Base-by-base conservation (phyloP, 2,888 invertebrate species). In the Crematogaster levior region DNA sequence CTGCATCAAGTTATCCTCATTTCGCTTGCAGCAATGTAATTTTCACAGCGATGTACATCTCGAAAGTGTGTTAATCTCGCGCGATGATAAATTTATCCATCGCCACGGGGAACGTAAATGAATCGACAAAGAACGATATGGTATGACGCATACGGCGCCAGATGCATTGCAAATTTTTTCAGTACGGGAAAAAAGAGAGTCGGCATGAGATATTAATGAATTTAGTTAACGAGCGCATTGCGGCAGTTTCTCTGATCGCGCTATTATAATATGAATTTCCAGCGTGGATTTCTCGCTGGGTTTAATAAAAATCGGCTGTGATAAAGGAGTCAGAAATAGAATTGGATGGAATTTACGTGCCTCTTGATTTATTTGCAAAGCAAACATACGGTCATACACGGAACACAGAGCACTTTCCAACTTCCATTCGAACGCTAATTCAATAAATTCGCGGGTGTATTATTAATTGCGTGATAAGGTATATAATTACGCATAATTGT, bases 21-120 rank as follows among this genome's bases (percentile, higher is more conserved):
- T 74, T 48, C 15, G 21, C 60, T 58, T 24, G 24, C 18, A 30
- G 27, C 43, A 73, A 60, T 43, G 40, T n/a, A 72, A 73, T 73
- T 73, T 46, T 73, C 43, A 3, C 21, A 21, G 12, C 15, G 27
- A 40, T 30, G 58, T 21, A 24, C 43, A 30, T 43, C 46, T 61
- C 46, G 34, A 74, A 60, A 74, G 63, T 74, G 60, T 60, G 34
- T 63, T 63, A 48, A 74, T 63, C 34, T 48, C 21, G 43, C 30
- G 34, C 61, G 48, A 63, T 63, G 24, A 74, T 63, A 63, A 74
- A 63, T 74, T 63, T 51, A 37, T 6, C 2, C 24, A 48, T 63
- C 24, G 63, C 48, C 37, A 48, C 24, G 12, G 24, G 74, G 58
- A 43, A 73, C 60, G 18, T 37, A 27, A 65, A 63, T 34, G 43